phyloP scores from a whole-genome alignment of 37 sponge, comb jelly and placozoan genomes.

The Beroe forskalii region DNA sequence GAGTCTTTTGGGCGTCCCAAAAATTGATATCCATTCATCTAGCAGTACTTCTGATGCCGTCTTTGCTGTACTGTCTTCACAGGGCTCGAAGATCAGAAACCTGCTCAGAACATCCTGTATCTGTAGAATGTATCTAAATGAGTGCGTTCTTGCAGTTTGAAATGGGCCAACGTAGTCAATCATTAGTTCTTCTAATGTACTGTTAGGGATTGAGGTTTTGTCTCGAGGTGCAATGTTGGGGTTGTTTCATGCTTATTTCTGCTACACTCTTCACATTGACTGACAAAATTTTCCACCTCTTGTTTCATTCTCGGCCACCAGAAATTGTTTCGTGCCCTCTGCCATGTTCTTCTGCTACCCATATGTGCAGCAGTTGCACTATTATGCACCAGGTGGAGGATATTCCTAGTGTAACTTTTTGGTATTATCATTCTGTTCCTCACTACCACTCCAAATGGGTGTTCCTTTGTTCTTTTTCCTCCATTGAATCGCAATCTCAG shows the following conservation, averaged over 20 bases:
- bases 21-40: background rate
- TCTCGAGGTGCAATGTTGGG: background rate
- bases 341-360: constrained; percentile 7
- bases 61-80: background rate
- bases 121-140: background rate
- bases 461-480: background rate
- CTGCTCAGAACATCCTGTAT: background rate
- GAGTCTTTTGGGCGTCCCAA: background rate
- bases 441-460: background rate
- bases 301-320: constrained; percentile 3
- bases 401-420: background rate
- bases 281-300: background rate
- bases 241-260: constrained; percentile 3
- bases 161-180: constrained; percentile 14
- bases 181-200: background rate
- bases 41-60: background rate
- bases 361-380: constrained; percentile 10
- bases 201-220: background rate
- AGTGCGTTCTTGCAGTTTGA: background rate
- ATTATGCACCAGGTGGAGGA: background rate
- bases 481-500: constrained; percentile 19
- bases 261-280: background rate
- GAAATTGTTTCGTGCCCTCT: constrained; percentile 3
- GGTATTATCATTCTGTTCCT: background rate
- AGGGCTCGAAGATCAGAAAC: background rate